Conservation (phyloP, 1,140 invertebrate genomes). For the Cephus cinctus region DNA sequence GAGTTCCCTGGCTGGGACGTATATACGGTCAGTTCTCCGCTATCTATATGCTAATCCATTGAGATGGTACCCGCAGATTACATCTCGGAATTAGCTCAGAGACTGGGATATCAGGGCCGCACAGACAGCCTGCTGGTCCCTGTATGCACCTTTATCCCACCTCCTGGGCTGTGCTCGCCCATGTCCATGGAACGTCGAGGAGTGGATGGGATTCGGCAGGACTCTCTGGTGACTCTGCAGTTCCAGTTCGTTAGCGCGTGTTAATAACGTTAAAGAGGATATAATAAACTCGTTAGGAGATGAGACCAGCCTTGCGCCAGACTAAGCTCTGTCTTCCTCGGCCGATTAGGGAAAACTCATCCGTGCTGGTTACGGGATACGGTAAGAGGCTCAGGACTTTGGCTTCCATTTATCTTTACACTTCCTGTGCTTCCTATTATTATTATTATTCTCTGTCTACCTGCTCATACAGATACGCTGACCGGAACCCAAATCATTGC, state of each 20-base stretch:
- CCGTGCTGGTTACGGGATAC: too few species aligned
- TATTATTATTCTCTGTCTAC: too few species aligned
- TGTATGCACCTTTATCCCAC: constrained; percentile 46
- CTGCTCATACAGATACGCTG: too few species aligned
- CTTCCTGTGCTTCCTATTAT: too few species aligned
- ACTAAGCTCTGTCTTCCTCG: constrained; percentile 22
- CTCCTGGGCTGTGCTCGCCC: too few species aligned
- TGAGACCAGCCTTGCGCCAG: constrained; percentile 21
- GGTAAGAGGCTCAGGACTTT: too few species aligned
- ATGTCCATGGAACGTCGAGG: too few species aligned
- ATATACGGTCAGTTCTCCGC: constrained; percentile 47
- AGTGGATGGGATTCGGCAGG: constrained; percentile 22
- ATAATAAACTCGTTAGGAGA: constrained; percentile 44
- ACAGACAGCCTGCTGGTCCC: constrained; percentile 35
- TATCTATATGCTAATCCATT: constrained; percentile 60
- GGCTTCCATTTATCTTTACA: too few species aligned
- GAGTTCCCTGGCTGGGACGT: constrained; percentile 25
- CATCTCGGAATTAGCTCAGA: constrained; percentile 53
- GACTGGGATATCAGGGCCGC: constrained; percentile 43
- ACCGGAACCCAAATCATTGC: too few species aligned
- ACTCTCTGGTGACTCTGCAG: constrained; percentile 39
- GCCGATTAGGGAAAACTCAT: too few species aligned
- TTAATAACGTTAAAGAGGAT: constrained; percentile 48
- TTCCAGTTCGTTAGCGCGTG: constrained; percentile 46
- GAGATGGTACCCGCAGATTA: constrained; percentile 58